Evolutionary conservation across 2,113 vertebrate species (phyloP).

Genomic region (Pangasianodon hypophthalmus): DNA sequence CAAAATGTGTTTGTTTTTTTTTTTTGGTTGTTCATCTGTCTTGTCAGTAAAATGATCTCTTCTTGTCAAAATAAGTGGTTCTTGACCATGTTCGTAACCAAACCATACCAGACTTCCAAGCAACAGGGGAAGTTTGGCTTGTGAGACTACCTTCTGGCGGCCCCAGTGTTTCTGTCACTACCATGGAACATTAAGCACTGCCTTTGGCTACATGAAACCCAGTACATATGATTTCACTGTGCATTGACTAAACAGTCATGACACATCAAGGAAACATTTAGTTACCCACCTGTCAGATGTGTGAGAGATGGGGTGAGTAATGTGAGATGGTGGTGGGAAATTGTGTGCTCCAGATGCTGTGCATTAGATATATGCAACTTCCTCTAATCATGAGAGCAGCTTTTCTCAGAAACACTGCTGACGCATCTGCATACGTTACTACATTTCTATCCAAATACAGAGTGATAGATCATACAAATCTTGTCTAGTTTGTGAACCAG

Average conservation of each 20-base stretch:
- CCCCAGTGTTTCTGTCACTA: too few species aligned
- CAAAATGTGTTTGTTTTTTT: background rate
- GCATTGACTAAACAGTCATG: background rate
- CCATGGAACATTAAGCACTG: background rate
- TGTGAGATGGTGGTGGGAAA: background rate
- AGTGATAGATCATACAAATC: background rate
- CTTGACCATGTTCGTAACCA: background rate
- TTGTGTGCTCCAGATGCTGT: background rate
- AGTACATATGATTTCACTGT: background rate
- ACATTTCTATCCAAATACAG: slow-evolving; percentile 1
- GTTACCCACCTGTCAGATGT: background rate
- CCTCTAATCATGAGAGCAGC: background rate
- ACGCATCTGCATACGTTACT: background rate
- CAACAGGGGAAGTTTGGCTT: background rate
- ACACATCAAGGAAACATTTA: background rate
- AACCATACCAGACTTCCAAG: background rate
- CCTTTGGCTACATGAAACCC: background rate
- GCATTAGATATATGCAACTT: background rate
- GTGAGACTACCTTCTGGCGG: background rate
- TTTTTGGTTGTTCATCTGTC: background rate
- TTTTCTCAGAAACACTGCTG: slow-evolving; percentile 17
- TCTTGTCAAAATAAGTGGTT: background rate
- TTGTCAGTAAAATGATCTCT: background rate
- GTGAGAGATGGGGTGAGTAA: background rate
- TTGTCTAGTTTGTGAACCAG: slow-evolving; percentile 8